phyloP scores from a whole-genome alignment of 2,888 invertebrate genomes.

The Hyposoter didymator region DNA sequence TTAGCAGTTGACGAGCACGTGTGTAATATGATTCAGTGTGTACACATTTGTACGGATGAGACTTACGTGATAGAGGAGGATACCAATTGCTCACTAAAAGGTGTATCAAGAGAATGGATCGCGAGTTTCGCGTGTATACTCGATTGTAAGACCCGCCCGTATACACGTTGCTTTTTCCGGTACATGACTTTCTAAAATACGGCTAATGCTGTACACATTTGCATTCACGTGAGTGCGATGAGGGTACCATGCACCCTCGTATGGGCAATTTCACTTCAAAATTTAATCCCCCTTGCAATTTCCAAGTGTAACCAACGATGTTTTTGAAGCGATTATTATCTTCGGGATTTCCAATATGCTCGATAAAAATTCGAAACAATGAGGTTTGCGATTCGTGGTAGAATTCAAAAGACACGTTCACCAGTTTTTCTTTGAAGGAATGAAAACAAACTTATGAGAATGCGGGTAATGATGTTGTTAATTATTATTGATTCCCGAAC shows the following conservation, averaged over 20 bases:
- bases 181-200: slow-evolving; percentile 60
- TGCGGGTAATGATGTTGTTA: neutral
- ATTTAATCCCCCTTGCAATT: neutral
- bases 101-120: slow-evolving; percentile 49
- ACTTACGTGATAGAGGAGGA: slow-evolving; percentile 24
- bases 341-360: neutral
- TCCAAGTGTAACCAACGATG: neutral
- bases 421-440: neutral
- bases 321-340: neutral
- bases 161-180: slow-evolving; percentile 62
- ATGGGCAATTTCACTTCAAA: neutral
- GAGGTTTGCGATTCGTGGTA: neutral
- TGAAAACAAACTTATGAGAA: neutral
- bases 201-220: slow-evolving; percentile 17
- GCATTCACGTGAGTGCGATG: neutral
- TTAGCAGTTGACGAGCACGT: slow-evolving; percentile 37
- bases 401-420: neutral
- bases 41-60: slow-evolving; percentile 19
- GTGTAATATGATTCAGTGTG: slow-evolving; percentile 9
- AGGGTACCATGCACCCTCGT: neutral
- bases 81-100: slow-evolving; percentile 27
- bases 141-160: slow-evolving; percentile 57
- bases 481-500: neutral
- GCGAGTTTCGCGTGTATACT: slow-evolving; percentile 31
- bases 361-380: neutral